These are phyloP conservation scores for Anthopleura xanthogrammica DNA, from an alignment of 92 coral and sea anemone species.

Conservation along the genomic window DNA sequence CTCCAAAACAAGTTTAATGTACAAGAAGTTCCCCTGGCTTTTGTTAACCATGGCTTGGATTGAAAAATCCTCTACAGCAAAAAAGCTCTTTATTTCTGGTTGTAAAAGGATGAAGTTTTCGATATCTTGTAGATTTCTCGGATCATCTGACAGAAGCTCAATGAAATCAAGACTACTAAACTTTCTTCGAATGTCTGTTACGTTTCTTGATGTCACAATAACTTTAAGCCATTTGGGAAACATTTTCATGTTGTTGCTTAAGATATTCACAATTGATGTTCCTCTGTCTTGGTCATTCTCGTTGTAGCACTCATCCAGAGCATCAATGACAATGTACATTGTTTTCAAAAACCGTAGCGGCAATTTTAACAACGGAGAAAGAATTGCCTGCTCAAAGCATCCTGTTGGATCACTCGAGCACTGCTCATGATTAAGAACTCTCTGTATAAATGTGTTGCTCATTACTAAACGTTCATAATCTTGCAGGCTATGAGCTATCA, in stretches of 20 bases:
- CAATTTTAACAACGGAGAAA: constrained; percentile 60
- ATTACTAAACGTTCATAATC: constrained; percentile 46
- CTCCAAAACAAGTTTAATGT: constrained; percentile 56
- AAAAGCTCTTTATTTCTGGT: background rate
- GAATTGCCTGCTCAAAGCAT: constrained; percentile 71
- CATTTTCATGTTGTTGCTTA: constrained; percentile 39
- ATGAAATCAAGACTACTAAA: constrained; percentile 27
- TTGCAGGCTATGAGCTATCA: constrained; percentile 59
- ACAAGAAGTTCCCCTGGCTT: constrained; percentile 78
- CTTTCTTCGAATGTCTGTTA: constrained; percentile 24
- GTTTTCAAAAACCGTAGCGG: constrained; percentile 28
- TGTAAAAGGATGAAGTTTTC: constrained; percentile 31
- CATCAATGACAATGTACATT: constrained; percentile 63
- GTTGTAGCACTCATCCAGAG: constrained; percentile 73
- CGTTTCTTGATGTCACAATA: constrained; percentile 68
- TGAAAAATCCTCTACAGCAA: background rate
- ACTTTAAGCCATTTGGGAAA: constrained; percentile 84
- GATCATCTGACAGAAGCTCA: constrained; percentile 46
- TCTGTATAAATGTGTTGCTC: constrained; percentile 43
- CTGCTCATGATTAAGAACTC: constrained; percentile 35
- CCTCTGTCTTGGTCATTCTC: constrained; percentile 26
- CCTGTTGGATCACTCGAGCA: constrained; percentile 68
- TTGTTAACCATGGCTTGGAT: constrained; percentile 36
- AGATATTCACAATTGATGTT: constrained; percentile 45
- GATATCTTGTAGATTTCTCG: constrained; percentile 60